Base-by-base conservation (phyloP, 1,140 invertebrate genomes). In the Caenorhabditis brenneri region DNA sequence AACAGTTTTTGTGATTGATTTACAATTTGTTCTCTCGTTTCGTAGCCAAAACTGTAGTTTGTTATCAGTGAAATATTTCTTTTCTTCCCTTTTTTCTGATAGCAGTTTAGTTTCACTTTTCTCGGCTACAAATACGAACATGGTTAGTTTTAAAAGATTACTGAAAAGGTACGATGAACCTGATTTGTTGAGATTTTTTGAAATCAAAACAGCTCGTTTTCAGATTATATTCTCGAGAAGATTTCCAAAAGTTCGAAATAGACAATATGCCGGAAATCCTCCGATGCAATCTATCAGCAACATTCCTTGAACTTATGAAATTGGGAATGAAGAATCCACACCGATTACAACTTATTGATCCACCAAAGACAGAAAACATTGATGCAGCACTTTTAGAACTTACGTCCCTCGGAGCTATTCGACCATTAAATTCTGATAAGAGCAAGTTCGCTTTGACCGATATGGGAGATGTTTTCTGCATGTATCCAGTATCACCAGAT, bases 401-500 rank as follows among this genome's bases (percentile, higher is more conserved):
- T 24, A 79, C 55, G 49, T 42, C 79, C 42, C 55, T 84, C 36
- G 51, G 60, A 15, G 78, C 81, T 1, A 39, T 80, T n/a, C 22
- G 36, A 5, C 42, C 65, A 1, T 42, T 42, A n/a, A 55, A 51
- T 42, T 74, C 65, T 10, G 65, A 74, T 19, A 48, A 81, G 58
- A 69, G 39, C 22, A 31, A 24, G 19, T 81, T 84, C 36, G 86
- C 93, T 90, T 92, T 98, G 80, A 98, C 96, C 0, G 91, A 93
- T 1, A 85, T 95, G 16, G 97, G 97, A 1, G 94, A 93, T 84
- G 94, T 94, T 88, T 96, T 98, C 95, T 93, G 95, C 0, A 92
- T 93, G 24, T 98, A 97, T 91, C 97, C 97, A 0, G 92, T 99
- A 53, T 96, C 98, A 91, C 97, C 97, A 0, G 93, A 94, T 81